Evolutionary conservation across 1,140 invertebrate species (phyloP).

Genomic region (Drosophila bocki): DNA sequence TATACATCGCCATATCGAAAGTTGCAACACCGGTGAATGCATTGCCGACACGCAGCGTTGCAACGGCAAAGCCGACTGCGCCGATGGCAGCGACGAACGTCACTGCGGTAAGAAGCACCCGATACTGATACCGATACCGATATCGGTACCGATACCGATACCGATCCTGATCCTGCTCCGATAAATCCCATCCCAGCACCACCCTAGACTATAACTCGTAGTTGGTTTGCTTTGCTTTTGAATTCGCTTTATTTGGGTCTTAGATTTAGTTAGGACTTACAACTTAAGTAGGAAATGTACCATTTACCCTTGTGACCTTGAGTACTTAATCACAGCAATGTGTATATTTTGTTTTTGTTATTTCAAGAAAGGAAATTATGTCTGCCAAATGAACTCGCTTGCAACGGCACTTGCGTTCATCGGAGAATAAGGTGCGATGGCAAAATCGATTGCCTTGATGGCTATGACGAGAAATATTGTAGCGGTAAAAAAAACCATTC

Average conservation of each 20-base stretch:
- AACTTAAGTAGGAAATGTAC: neutral
- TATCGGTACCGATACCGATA: neutral
- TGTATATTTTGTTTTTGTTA: conserved; percentile 20
- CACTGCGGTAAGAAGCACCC: conserved; percentile 86
- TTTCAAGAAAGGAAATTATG: conserved; percentile 47
- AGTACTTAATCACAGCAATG: conserved; percentile 21
- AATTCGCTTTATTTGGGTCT: neutral
- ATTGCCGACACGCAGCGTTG: conserved; percentile 87
- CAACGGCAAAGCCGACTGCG: conserved; percentile 89
- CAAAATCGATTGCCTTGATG: conserved; percentile 89
- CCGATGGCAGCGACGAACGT: conserved; percentile 90
- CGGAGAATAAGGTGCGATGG: conserved; percentile 87
- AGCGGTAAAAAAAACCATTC: conserved; percentile 78
- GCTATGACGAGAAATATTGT: conserved; percentile 90
- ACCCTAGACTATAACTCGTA: conserved; percentile 3
- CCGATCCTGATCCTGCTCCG: neutral
- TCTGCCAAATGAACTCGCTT: conserved; percentile 29
- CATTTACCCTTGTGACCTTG: neutral
- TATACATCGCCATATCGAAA: conserved; percentile 31
- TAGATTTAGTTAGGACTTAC: neutral
- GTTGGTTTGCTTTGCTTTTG: conserved; percentile 14
- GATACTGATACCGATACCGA: neutral
- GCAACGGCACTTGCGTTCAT: conserved; percentile 66
- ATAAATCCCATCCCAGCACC: conserved; percentile 1
- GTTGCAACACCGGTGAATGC: conserved; percentile 85